Evolutionary conservation across 2,797 vertebrate genomes (phyloP), one percentile per base, ranked within the genome.

Genomic region (Crenichthys baileyi): DNA sequence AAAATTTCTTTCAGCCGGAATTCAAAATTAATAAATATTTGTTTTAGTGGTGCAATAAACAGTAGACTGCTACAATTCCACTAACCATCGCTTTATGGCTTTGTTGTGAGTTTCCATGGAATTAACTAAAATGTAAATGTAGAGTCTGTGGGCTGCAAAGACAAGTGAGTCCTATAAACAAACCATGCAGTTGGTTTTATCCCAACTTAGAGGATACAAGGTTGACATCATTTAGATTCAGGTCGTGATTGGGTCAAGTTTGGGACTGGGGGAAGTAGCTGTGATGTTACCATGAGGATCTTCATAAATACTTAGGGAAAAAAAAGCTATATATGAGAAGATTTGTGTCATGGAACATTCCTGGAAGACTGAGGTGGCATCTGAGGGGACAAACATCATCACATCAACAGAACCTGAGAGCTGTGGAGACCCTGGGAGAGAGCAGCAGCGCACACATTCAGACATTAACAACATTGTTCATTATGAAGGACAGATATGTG

Each of bases 371-470:
- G 89, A 87, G 81, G 86, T 79, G 86, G 83, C 67, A 58, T 90
- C 79, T 87, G 89, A 89, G 78, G 83, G 84, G 86, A 91, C 85
- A 61, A 91, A 89, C 79, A 67, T 76, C n/a, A 82, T 90, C 91
- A 91, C 79, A 81, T 68, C 46, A 92, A 92, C 92, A 87, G 75
- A 93, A 92, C 93, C 94, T 94, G 90, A 93, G 94, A 95, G 94
- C 91, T 93, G 92, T 94, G 93, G 89, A 90, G 88, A 94, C 89
- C 92, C 92, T 94, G 92, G 92, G 91, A 89, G 88, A 4, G 11
- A 91, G 90, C 84, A 87, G 88, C 86, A 80, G 73, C 68, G 67
- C 56, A 63, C 51, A 77, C 31, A 80, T 63, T 51, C 58, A 82
- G 53, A 67, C 29, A 31, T 41, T 72, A 0, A 75, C 65, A 67